A percentile compares a stretch with the other conserved stretches of the same genome.
phyloP scores from a whole-genome alignment of 2,113 vertebrate species.

The Ceuthmochares aereus region DNA sequence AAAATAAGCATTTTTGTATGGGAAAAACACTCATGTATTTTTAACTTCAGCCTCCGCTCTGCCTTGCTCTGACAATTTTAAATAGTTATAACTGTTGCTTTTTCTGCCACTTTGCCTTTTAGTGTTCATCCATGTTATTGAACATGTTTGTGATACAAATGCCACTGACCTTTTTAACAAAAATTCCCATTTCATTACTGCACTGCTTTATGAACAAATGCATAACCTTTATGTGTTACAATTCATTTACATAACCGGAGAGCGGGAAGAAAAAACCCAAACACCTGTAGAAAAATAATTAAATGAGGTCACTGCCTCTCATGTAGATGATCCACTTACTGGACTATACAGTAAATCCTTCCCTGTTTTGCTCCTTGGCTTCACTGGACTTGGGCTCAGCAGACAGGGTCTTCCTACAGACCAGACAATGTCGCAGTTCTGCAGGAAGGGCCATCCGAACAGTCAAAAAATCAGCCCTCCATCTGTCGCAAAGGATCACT shows the following conservation, averaged over 20 bases:
- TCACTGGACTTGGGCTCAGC: neutral
- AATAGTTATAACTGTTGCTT: neutral
- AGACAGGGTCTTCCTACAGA: neutral
- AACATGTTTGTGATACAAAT: neutral
- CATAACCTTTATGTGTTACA: neutral
- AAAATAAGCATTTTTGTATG: neutral
- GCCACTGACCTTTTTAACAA: neutral
- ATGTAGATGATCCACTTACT: neutral
- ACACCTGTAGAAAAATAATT: neutral
- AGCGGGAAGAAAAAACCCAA: too few species aligned
- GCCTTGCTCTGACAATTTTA: neutral
- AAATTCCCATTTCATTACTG: neutral
- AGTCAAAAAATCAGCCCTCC: neutral
- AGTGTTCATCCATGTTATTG: neutral
- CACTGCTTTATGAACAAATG: neutral
- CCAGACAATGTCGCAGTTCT: neutral
- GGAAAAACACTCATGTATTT: neutral
- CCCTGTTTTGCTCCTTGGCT: neutral
- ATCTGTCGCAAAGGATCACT: neutral
- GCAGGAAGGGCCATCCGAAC: neutral
- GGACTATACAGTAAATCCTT: neutral
- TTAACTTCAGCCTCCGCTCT: neutral
- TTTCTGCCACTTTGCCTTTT: neutral
- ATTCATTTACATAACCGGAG: neutral
- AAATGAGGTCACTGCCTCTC: neutral